Conservation (phyloP, 2,888 invertebrate genomes). For the Pristionchus mayeri region DNA sequence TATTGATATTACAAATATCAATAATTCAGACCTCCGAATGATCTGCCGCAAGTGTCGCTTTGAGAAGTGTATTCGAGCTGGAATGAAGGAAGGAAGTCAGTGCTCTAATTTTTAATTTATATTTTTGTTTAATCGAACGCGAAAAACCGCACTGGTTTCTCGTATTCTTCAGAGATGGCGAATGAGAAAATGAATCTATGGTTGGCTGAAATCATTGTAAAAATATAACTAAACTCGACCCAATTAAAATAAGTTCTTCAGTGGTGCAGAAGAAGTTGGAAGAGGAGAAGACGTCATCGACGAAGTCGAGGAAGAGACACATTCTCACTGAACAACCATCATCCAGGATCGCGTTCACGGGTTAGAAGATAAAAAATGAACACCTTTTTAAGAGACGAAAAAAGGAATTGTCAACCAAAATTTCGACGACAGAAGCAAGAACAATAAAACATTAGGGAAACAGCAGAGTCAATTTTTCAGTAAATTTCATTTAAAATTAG, state of each 20-base stretch:
- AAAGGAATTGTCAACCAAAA: too few relatives aligned
- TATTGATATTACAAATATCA: background rate
- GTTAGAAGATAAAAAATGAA: background rate
- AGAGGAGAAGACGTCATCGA: background rate
- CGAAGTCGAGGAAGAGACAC: background rate
- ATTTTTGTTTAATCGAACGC: background rate
- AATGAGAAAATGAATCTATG: too few relatives aligned
- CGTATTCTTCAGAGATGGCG: too few relatives aligned
- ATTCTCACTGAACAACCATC: background rate
- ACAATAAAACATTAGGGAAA: too few relatives aligned
- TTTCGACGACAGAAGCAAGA: background rate
- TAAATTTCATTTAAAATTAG: too few relatives aligned
- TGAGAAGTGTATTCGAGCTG: background rate
- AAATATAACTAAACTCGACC: too few relatives aligned
- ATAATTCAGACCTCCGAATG: slow-evolving; percentile 38
- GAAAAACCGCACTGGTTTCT: too few relatives aligned
- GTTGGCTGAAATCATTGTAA: background rate
- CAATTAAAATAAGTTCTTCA: background rate
- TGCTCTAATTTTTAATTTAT: background rate
- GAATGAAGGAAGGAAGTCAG: slow-evolving; percentile 38
- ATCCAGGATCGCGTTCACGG: background rate
- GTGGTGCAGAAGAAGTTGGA: slow-evolving; percentile 19
- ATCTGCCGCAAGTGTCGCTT: slow-evolving; percentile 28
- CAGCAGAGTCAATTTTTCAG: too few relatives aligned
- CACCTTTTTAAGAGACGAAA: too few relatives aligned